Evolutionary conservation across 2,113 vertebrate genomes (phyloP).

Genomic region (Mirounga angustirostris): DNA sequence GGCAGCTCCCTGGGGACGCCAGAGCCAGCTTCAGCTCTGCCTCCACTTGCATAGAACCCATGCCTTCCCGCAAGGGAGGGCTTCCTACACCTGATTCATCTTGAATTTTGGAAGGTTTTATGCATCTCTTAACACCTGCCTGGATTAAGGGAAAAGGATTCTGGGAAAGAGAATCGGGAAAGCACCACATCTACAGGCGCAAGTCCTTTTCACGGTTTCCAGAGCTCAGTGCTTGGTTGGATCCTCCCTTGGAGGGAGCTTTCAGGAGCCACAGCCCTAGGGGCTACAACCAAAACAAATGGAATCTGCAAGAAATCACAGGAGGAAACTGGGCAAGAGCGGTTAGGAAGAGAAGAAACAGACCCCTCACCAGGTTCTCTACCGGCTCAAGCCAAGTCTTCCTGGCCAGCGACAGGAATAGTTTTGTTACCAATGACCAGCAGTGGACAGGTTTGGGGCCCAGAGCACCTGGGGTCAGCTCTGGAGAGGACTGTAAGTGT

Average conservation of each 20-base stretch:
- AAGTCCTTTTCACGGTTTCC: not conserved
- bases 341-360: slow-evolving; percentile 13
- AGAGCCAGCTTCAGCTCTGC: slow-evolving; percentile 57
- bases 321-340: not conserved
- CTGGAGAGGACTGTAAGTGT: not conserved
- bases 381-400: not conserved
- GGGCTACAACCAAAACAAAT: slow-evolving; percentile 22
- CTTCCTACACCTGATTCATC: slow-evolving; percentile 62
- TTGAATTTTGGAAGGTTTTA: not conserved
- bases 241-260: not conserved
- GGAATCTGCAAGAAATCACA: not conserved
- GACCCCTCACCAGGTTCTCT: not conserved
- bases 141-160: slow-evolving; percentile 34
- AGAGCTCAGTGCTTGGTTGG: not conserved
- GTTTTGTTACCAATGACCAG: not conserved
- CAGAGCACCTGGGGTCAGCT: not conserved
- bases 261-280: not conserved
- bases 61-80: not conserved
- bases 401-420: not conserved
- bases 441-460: not conserved
- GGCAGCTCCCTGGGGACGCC: not conserved
- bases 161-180: slow-evolving; percentile 51
- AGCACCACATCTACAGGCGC: not conserved
- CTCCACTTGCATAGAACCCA: slow-evolving; percentile 9
- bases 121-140: not conserved